Base-by-base conservation (phyloP, 2,888 invertebrate genomes). In the Drosophila infuscata region DNA sequence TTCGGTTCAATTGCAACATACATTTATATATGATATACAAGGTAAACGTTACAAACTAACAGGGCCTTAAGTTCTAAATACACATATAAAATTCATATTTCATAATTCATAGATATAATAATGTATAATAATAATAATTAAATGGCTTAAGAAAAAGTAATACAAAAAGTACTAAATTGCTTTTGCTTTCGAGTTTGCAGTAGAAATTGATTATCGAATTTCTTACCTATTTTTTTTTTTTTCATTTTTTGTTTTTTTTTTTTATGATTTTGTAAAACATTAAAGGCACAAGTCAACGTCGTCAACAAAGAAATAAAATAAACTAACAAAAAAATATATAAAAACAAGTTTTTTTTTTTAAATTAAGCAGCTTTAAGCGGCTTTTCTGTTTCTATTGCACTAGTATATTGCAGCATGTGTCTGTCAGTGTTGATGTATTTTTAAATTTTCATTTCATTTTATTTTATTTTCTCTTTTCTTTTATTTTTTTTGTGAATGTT, bases 221-320 rank as follows among this genome's bases (percentile, higher is more conserved):
- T 76, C 73, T 70, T 66, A 66, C 33, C 70, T 67, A 76, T 64
- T 56, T 79, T 12, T 46, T 43, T 46, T 59, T 51, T 71, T 48
- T 60, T 66, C 33, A 38, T 46, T 36, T 58, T 57, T 65, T 62
- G 62, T 57, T 20, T 72, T 57, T 65, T 62, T 65, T 57, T 20
- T 73, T 54, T 66, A 65, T 68, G 62, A 85, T 81, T 81, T 76
- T 81, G 62, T 75, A 74, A 79, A 85, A 83, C 83, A 75, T 90
- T 92, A 93, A 93, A 93, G 93, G 93, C 93, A 93, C 93, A 93
- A 93, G 93, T 93, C 93, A 93, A 93, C 93, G 91, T 89, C 79
- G 88, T 91, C 81, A 79, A 91, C 91, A 92, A 92, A 88, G 88
- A 81, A 77, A 78, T 81, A 81, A 80, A 83, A 74, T 83, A 83